Conservation (phyloP, 2,888 invertebrate species). For the Pollenia griseotomentosa region DNA sequence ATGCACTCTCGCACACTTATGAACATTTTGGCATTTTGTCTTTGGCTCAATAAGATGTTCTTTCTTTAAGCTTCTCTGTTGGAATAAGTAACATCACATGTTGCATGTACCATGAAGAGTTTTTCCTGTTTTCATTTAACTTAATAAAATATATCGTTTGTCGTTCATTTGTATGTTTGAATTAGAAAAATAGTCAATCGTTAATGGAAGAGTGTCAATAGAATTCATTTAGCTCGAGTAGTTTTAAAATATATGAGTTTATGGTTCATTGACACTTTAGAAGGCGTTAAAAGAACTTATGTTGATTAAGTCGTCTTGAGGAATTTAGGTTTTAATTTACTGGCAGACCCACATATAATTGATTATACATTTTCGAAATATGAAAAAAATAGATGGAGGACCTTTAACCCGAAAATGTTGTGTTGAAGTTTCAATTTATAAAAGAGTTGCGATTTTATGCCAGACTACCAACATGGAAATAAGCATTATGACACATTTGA, state of each 20-base stretch:
- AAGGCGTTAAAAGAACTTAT: neutral
- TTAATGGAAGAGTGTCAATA: conserved; percentile 58
- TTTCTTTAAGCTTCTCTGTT: conserved; percentile 26
- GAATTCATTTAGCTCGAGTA: conserved; percentile 46
- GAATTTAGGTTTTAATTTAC: too few species aligned
- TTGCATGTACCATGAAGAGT: conserved; percentile 59
- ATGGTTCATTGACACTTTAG: conserved; percentile 42
- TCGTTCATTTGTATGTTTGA: conserved; percentile 33
- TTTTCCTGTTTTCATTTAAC: conserved; percentile 40
- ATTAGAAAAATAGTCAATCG: conserved; percentile 53
- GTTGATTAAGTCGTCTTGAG: neutral
- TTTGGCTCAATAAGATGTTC: neutral
- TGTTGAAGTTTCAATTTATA: too few species aligned
- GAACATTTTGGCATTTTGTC: neutral
- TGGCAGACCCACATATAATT: too few species aligned
- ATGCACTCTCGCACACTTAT: neutral
- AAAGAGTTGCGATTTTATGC: too few species aligned
- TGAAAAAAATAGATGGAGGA: too few species aligned
- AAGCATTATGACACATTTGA: too few species aligned
- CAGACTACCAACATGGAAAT: too few species aligned
- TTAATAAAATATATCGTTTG: conserved; percentile 38
- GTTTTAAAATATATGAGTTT: conserved; percentile 21
- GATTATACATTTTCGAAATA: too few species aligned
- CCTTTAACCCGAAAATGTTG: too few species aligned
- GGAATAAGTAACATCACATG: conserved; percentile 46